Evolutionary conservation across 2,888 invertebrate genomes (phyloP), one percentile per base, ranked within the genome.

Genomic region (Clunio marinus): DNA sequence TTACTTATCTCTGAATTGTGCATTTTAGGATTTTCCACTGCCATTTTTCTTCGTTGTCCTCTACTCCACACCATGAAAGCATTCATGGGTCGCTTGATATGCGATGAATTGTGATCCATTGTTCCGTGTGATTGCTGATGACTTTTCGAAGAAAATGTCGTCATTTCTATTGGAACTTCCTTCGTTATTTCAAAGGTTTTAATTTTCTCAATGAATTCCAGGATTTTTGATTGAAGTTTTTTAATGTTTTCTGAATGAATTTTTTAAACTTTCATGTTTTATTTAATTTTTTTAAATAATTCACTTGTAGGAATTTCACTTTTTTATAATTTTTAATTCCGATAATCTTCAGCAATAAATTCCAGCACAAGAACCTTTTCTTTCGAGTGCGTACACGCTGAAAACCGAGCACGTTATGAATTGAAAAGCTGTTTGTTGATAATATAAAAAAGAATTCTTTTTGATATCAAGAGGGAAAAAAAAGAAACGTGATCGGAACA

Each of bases 41-140:
- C 93, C 89, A 94, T 94, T 80, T 93, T 93, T 72, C 93, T 81
- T 70, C 93, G 78, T 77, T 93, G 93, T 4, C 91, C 92, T 32
- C 93, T 80, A 1, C 92, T 92, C 93, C 93, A 94, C 71, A 65
- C 68, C 93, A 94, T 93, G 78, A 94, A 93, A 2, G 93, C 93
- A 77, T 94, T 94, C 94, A 94, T 94, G 1, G 94, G 94, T 72
- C 94, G 83, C 78, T 96, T 96, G 73, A 96, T 93, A 77, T 94
- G 93, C 77, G 89, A 88, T 72, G 80, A 41, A 80, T 70, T 79
- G 83, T 69, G 81, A 77, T 69, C 76, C 68, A 71, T 71, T 69
- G 59, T 46, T 17, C 20, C 51, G 7, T 51, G 17, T 58, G 70
- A 35, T 51, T 63, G 63, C 20, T 60, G 60, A 17, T 13, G 66